Evolutionary conservation across 2,888 invertebrate species (phyloP).

Genomic region (Calliopum simillimum): DNA sequence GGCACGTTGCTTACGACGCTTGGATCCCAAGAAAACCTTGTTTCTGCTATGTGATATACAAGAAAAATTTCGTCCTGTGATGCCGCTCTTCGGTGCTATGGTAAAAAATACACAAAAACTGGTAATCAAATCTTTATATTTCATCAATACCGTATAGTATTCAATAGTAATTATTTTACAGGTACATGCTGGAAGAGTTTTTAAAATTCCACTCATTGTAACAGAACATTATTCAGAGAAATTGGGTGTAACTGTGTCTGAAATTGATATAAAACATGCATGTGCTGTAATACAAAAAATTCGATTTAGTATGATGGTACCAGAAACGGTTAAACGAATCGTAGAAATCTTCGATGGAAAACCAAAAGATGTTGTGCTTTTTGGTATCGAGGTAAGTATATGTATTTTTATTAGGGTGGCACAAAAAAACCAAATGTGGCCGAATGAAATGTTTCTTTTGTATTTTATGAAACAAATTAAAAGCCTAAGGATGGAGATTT

Average conservation of each 20-base stretch:
- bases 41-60: constrained; percentile 88
- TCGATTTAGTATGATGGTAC: constrained; percentile 81
- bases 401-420: not conserved
- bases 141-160: too few species aligned
- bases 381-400: constrained; percentile 73
- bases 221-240: constrained; percentile 81
- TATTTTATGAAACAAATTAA: too few species aligned
- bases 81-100: constrained; percentile 80
- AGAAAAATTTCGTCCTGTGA: constrained; percentile 79
- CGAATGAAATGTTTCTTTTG: not conserved
- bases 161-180: constrained; percentile 60
- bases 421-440: too few species aligned
- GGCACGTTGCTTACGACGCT: constrained; percentile 51
- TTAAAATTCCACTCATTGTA: constrained; percentile 76
- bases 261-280: constrained; percentile 75
- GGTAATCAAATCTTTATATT: constrained; percentile 68
- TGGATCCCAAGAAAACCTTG: constrained; percentile 72
- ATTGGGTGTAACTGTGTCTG: constrained; percentile 78
- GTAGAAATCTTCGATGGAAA: constrained; percentile 69
- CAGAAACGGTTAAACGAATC: constrained; percentile 72
- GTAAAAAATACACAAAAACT: constrained; percentile 77
- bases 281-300: constrained; percentile 77
- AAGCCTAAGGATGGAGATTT: too few species aligned
- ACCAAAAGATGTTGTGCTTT: constrained; percentile 72
- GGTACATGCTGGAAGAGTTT: constrained; percentile 74